Evolutionary conservation across 1,140 invertebrate genomes (phyloP).

Genomic region (Nautilus pompilius): DNA sequence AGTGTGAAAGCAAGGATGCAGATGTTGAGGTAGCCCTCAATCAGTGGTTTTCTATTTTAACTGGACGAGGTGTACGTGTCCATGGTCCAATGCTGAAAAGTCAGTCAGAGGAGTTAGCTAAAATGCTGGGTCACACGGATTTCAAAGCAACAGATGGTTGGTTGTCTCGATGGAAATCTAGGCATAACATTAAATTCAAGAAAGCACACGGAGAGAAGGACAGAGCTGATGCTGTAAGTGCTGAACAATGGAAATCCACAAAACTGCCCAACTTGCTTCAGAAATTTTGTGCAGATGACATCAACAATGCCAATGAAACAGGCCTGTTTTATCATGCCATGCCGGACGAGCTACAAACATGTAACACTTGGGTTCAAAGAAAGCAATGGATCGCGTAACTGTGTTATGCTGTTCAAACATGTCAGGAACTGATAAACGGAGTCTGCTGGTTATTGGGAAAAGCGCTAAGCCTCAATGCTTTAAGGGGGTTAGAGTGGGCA

Average conservation of each 20-base stretch:
- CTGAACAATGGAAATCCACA: not conserved
- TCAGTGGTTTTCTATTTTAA: constrained; percentile 16
- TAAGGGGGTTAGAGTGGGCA: no score
- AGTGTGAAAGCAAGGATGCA: not conserved
- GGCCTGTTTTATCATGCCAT: constrained; percentile 55
- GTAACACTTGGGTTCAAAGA: constrained; percentile 45
- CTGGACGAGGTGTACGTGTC: constrained; percentile 13
- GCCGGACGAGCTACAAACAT: constrained; percentile 50
- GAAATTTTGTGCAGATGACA: constrained; percentile 39
- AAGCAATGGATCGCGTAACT: constrained; percentile 14
- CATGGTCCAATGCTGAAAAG: constrained; percentile 28
- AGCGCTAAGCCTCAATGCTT: constrained; percentile 2
- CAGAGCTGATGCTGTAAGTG: constrained; percentile 12
- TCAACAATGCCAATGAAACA: constrained; percentile 58
- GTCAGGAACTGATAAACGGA: constrained; percentile 15
- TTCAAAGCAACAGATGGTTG: constrained; percentile 41
- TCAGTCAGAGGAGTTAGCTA: constrained; percentile 30
- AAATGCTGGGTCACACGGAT: constrained; percentile 26
- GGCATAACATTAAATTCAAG: constrained; percentile 22
- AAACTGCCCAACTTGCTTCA: constrained; percentile 3
- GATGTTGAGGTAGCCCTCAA: not conserved
- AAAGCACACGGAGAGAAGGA: constrained; percentile 12
- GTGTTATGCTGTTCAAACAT: constrained; percentile 16
- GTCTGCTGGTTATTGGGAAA: constrained; percentile 20
- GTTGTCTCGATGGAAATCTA: constrained; percentile 33